Percentiles rank a stretch among this genome's conserved stretches.
Conservation (phyloP, 2,113 vertebrate species). For the Gallinago paraguaiae region DNA sequence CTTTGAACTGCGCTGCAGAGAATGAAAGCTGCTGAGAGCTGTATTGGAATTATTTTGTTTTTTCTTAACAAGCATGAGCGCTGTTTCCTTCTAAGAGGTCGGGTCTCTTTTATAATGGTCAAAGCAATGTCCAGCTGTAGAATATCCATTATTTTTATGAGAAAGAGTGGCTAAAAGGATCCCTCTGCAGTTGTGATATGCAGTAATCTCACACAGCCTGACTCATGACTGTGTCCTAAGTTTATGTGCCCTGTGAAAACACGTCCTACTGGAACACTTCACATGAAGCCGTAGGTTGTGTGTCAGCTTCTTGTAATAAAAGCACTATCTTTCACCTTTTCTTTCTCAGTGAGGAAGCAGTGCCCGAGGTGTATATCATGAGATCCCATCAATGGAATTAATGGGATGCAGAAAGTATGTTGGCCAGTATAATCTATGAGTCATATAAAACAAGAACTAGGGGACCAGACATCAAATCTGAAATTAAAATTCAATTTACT, state of each 20-base stretch:
- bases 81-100: background rate
- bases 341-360: background rate
- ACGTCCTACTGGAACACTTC: background rate
- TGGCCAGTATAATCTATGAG: background rate
- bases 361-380: background rate
- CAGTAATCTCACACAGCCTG: background rate
- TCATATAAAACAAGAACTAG: background rate
- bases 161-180: background rate
- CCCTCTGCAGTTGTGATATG: background rate
- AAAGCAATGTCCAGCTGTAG: background rate
- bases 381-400: background rate
- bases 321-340: background rate
- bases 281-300: background rate
- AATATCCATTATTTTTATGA: background rate
- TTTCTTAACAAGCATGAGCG: background rate
- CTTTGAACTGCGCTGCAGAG: background rate
- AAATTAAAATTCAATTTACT: slow-evolving; percentile 19
- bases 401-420: background rate
- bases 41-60: background rate
- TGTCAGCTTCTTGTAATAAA: background rate
- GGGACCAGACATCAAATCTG: background rate
- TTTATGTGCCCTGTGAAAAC: background rate
- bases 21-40: background rate
- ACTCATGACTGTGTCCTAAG: background rate
- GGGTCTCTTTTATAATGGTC: background rate